Evolutionary conservation across 2,113 vertebrate species (phyloP), one percentile per base, ranked within the genome.

Genomic region (Ameiurus melas): DNA sequence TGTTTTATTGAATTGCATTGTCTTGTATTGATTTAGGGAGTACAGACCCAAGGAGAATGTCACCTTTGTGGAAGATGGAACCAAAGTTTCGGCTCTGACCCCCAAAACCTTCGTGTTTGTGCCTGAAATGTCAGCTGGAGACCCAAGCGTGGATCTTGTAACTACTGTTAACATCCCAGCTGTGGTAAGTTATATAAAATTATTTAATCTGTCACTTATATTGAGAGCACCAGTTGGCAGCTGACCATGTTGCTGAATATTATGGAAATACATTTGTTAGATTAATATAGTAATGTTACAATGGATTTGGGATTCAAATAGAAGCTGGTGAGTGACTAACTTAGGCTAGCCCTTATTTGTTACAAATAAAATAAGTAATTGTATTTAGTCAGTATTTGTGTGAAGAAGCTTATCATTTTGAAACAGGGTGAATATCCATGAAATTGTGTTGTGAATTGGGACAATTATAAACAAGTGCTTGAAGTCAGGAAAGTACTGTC

Each of bases 101-200:
- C 95, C 95, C 57, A 99, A 97, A 93, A 95, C 94, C 0, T 99
- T 98, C 0, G 93, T 98, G 16, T 98, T 99, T 89, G 92, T 97
- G 89, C 94, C 87, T 51, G 92, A 97, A 73, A 95, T 93, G 86
- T 99, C 98, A 27, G 96, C 96, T 2, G 98, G 98, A 58, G 96
- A 99, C 90, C 97, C 98, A 9, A 27, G 92, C 43, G 85, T 89
- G 39, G 98, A 99, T 90, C 90, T 85, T 87, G 96, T 99, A 90
- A 96, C 96, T 88, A 98, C 97, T 4, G 22, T 99, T 90, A 99
- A 99, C 93, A 96, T 99, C 90, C 98, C 98, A 57, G 94, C 95
- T 14, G 92, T 99, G 97, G 98, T 99, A 94, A 97, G 98, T 95
- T 73, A 55, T 13, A 9, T 43, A 20, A 75, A 47, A 4, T 27